A percentile compares a stretch with the other conserved stretches of the same genome.
phyloP scores from a whole-genome alignment of 2,888 invertebrate genomes.

The Clistopyga incitator region DNA sequence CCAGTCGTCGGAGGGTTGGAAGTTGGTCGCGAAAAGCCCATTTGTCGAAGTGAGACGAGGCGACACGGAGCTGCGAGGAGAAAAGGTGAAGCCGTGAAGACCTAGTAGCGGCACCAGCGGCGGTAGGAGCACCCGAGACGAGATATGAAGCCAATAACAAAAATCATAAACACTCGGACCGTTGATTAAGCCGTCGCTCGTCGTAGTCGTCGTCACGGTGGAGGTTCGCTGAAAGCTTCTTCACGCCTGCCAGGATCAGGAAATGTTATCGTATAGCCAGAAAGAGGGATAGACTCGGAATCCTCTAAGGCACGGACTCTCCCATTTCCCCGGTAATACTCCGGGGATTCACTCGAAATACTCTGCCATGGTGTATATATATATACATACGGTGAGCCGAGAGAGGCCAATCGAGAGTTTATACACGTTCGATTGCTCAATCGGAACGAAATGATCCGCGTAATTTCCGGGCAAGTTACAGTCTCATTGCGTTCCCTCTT shows the following conservation, averaged over 20 bases:
- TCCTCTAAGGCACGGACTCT: conserved; percentile 60
- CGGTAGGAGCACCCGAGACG: conserved; percentile 51
- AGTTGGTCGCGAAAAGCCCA: conserved; percentile 45
- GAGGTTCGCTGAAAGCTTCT: conserved; percentile 75
- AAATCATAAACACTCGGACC: conserved; percentile 84
- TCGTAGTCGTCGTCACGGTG: conserved; percentile 61
- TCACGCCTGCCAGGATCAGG: conserved; percentile 77
- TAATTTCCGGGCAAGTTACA: conserved; percentile 59
- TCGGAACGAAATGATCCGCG: conserved; percentile 59
- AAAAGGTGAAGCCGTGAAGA: conserved; percentile 13
- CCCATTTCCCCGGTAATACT: conserved; percentile 66
- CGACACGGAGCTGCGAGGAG: conserved; percentile 22
- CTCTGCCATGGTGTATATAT: conserved; percentile 4
- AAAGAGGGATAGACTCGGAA: conserved; percentile 56
- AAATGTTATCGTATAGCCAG: conserved; percentile 67
- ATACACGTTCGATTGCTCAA: conserved; percentile 69
- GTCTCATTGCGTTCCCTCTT: conserved; percentile 39
- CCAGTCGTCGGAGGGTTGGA: conserved; percentile 46
- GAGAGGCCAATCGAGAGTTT: conserved; percentile 61
- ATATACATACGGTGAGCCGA: not conserved
- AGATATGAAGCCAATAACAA: conserved; percentile 83
- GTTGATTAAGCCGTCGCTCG: conserved; percentile 82
- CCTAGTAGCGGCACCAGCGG: conserved; percentile 48
- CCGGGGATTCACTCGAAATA: conserved; percentile 56
- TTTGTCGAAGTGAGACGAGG: conserved; percentile 28